These are phyloP conservation scores for Verasper variegatus DNA, from an alignment of 2,113 vertebrate species.

Conservation along the genomic window DNA sequence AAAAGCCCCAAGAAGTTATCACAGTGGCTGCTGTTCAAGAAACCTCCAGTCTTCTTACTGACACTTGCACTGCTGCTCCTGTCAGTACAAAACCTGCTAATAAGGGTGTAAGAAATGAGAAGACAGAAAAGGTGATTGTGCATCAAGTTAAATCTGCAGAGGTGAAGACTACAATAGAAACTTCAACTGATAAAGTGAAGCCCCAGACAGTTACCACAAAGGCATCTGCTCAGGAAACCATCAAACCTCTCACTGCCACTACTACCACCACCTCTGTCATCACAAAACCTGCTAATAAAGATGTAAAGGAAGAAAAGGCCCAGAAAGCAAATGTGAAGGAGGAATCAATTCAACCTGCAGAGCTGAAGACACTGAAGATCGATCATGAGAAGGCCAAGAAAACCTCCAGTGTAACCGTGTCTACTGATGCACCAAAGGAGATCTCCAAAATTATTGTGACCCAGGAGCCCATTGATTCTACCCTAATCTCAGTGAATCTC, in stretches of 20 bases:
- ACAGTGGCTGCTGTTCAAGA: constrained; percentile 18
- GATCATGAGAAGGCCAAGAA: constrained; percentile 18
- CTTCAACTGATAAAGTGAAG: constrained; percentile 12
- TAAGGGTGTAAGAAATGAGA: constrained; percentile 16
- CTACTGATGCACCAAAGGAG: constrained; percentile 8
- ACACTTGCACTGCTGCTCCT: background rate
- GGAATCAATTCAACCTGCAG: constrained; percentile 3
- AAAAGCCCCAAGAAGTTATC: background rate
- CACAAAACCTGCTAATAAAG: constrained; percentile 19
- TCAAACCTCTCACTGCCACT: background rate
- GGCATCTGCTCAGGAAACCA: constrained; percentile 19
- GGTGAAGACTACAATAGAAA: constrained; percentile 10
- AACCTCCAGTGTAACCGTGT: constrained; percentile 17
- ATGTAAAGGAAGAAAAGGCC: constrained; percentile 6
- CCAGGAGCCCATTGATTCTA: constrained; percentile 20
- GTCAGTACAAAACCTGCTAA: constrained; percentile 11
- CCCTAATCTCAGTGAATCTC: constrained; percentile 10
- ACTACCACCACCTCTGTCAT: background rate
- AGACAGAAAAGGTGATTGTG: background rate
- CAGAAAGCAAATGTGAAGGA: constrained; percentile 1
- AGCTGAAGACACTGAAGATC: constrained; percentile 32
- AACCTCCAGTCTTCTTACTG: background rate
- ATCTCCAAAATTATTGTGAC: constrained; percentile 21
- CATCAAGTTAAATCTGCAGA: constrained; percentile 15
- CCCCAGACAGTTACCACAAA: constrained; percentile 9